Evolutionary conservation across 2,113 vertebrate species (phyloP).

Genomic region (Sclerurus mexicanus): DNA sequence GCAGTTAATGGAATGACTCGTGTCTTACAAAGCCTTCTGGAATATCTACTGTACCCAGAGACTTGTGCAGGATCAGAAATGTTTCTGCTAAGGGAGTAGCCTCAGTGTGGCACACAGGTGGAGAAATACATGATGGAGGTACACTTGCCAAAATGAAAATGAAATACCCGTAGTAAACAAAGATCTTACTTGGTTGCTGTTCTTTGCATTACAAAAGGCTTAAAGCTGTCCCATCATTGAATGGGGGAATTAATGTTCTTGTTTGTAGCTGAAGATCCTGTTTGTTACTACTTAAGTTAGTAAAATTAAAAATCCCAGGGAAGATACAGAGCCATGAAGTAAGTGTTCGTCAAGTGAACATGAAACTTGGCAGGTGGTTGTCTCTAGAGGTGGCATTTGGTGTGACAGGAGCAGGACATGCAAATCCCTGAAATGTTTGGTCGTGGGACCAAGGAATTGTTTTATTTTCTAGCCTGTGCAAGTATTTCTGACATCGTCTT

Average conservation of each 20-base stretch:
- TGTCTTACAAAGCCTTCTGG: background rate
- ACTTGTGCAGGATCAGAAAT: background rate
- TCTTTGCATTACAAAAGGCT: background rate
- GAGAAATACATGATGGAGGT: background rate
- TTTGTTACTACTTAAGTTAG: background rate
- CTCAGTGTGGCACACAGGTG: background rate
- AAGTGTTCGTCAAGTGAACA: accelerated
- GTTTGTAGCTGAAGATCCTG: background rate
- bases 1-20: background rate
- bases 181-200: background rate
- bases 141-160: background rate
- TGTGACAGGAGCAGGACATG: background rate
- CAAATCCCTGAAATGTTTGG: background rate
- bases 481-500: background rate
- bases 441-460: background rate
- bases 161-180: background rate
- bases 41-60: background rate
- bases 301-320: background rate
- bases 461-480: background rate
- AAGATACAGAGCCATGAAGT: background rate
- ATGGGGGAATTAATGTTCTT: background rate
- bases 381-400: background rate
- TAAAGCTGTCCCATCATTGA: background rate
- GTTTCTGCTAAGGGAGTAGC: background rate
- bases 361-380: background rate